Conservation (phyloP, 2,797 vertebrate genomes). For the Rallus crepitans region DNA sequence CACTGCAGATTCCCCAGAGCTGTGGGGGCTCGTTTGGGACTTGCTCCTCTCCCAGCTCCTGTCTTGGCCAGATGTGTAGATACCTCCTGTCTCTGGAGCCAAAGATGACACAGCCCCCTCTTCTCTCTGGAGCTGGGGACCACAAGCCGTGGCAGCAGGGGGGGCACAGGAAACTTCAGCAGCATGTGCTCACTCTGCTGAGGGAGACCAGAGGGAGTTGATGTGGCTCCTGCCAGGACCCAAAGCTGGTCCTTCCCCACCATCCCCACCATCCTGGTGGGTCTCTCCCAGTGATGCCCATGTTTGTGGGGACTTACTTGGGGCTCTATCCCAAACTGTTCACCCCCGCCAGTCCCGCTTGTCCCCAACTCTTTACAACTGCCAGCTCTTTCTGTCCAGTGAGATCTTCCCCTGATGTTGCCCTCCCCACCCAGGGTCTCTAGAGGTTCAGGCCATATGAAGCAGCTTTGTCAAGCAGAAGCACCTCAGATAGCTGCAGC, state of each 20-base stretch:
- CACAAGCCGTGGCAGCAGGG: not conserved
- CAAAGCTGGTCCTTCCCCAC: not conserved
- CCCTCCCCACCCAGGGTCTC: not conserved
- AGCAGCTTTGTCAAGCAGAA: not conserved
- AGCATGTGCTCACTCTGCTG: accelerated
- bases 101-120: not conserved
- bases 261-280: accelerated
- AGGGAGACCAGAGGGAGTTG: not conserved
- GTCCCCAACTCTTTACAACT: not conserved
- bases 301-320: accelerated
- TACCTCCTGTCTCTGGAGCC: conserved; percentile 11
- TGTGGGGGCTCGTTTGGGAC: not conserved
- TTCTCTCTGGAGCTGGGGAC: not conserved
- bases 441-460: not conserved
- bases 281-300: not conserved
- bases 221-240: accelerated
- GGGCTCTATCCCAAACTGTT: not conserved
- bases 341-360: not conserved
- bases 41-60: not conserved
- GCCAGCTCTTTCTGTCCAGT: not conserved
- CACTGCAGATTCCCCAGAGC: not conserved
- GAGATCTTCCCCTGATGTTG: not conserved
- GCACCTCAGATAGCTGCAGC: not conserved
- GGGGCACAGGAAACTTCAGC: accelerated
- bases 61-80: not conserved